Evolutionary conservation across 2,113 vertebrate genomes (phyloP).

Genomic region (Ancistrus triradiatus): DNA sequence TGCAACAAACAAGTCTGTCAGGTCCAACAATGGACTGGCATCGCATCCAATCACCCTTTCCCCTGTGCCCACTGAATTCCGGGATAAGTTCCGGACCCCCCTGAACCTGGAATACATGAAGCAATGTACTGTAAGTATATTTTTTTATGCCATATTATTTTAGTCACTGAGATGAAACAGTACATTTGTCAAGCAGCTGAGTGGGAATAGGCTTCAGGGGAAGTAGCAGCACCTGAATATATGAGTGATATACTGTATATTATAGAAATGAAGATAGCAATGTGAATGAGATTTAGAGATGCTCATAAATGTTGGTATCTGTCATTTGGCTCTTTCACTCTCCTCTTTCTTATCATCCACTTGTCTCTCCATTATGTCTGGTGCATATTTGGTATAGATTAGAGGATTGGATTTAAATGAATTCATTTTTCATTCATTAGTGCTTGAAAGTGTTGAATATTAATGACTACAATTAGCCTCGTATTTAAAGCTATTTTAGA

Average conservation of each 20-base stretch:
- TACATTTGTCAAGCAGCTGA: too few relatives aligned
- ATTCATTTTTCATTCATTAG: slow-evolving; percentile 5
- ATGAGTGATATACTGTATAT: neutral
- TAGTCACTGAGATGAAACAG: too few relatives aligned
- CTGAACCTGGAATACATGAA: too few relatives aligned
- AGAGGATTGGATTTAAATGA: slow-evolving; percentile 5
- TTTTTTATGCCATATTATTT: too few relatives aligned
- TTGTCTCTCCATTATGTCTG: neutral
- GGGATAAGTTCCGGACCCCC: too few relatives aligned
- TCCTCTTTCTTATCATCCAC: neutral
- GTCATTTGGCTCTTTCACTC: neutral
- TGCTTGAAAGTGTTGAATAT: neutral
- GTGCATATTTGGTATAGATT: neutral
- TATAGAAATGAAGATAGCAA: neutral
- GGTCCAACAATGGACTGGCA: too few relatives aligned
- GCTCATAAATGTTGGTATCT: neutral
- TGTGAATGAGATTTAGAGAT: slow-evolving; percentile 17
- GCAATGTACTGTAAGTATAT: too few relatives aligned
- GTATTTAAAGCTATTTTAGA: slow-evolving; percentile 8
- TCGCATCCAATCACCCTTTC: too few relatives aligned
- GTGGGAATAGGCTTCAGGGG: slow-evolving; percentile 7
- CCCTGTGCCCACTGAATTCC: too few relatives aligned
- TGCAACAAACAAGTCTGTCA: too few relatives aligned
- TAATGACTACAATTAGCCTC: slow-evolving; percentile 19
- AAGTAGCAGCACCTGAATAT: too few relatives aligned